Base-by-base conservation (phyloP, 2,888 invertebrate species). In the Aspidiotus rigidus region DNA sequence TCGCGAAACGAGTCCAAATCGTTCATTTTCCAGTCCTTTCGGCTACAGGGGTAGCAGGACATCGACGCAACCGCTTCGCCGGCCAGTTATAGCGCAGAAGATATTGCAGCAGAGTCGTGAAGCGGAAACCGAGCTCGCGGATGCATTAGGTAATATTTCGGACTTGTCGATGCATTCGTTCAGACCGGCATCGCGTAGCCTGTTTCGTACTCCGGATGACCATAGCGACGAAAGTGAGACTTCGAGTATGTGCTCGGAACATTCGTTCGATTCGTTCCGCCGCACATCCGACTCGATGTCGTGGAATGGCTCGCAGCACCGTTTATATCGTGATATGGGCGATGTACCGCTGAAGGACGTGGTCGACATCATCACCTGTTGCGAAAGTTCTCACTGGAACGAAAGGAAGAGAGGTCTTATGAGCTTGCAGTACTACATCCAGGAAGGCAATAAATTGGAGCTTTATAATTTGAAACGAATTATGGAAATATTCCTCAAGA, bases 361-460 rank as follows among this genome's bases (percentile, higher is more conserved):
- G 73, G 85, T 84, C 73, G 89, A 90, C 75, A 93, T 96, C 76
- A 88, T 96, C 72, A 86, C 87, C 54, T 85, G 89, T 74, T 90
- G 95, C 78, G 89, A 90, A 67, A 90, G 90, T 76, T 89, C 90
- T 40, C 90, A 92, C 76, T 95, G 96, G 94, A 88, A 90, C 53
- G 97, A 98, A 77, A 80, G 97, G 70, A 95, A 96, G 78, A 97
- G 98, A 75, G 98, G 97, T 15, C 83, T 98, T 13, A 83, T 88
- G 2, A 88, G 88, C 71, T 78, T 93, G 10, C 86, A 90, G 78
- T 83, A 85, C 71, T 88, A 88, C 77, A 82, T 93, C 17, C 84
- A 84, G 76, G 84, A 84, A 75, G 87, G 88, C 1, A 84, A 85
- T 0, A 81, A 83, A 0, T 79, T 90, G 0, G 82, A 83, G 0